These are phyloP conservation scores for Aethes cnicana DNA, from an alignment of 2,888 invertebrate species.

Conservation along the genomic window DNA sequence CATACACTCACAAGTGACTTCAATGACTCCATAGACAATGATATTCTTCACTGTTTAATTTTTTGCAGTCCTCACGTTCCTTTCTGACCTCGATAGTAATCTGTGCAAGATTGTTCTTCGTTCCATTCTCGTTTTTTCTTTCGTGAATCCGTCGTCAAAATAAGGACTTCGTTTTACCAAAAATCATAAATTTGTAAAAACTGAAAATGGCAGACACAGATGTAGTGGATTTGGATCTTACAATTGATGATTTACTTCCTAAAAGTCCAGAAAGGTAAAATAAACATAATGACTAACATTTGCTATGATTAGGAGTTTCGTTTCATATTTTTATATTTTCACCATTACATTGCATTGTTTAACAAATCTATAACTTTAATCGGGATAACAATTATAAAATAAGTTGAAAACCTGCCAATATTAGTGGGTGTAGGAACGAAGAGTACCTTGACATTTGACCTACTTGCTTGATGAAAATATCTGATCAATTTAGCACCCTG, in stretches of 20 bases:
- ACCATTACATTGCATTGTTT: too few species aligned
- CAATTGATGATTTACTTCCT: constrained; percentile 76
- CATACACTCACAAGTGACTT: not conserved
- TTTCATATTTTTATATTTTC: too few species aligned
- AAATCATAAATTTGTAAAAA: constrained; percentile 40
- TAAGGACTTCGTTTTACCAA: constrained; percentile 50
- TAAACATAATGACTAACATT: too few species aligned
- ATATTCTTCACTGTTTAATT: too few species aligned
- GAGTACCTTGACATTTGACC: constrained; percentile 66
- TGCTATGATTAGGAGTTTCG: too few species aligned
- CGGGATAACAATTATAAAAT: not conserved
- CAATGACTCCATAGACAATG: too few species aligned
- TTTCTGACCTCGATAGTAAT: too few species aligned
- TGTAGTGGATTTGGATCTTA: constrained; percentile 70
- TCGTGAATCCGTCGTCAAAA: constrained; percentile 67
- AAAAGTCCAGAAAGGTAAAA: constrained; percentile 76
- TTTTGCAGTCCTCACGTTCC: too few species aligned
- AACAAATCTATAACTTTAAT: too few species aligned
- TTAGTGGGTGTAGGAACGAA: constrained; percentile 11
- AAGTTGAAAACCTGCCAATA: not conserved
- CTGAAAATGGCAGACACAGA: constrained; percentile 72
- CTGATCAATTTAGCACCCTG: constrained; percentile 8
- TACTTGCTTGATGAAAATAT: constrained; percentile 46
- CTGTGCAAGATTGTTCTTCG: too few species aligned
- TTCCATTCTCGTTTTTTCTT: constrained; percentile 51